Percentiles rank a stretch among this genome's conserved stretches.
Evolutionary conservation across 2,113 vertebrate species (phyloP).

Genomic region (Albula glossodonta): DNA sequence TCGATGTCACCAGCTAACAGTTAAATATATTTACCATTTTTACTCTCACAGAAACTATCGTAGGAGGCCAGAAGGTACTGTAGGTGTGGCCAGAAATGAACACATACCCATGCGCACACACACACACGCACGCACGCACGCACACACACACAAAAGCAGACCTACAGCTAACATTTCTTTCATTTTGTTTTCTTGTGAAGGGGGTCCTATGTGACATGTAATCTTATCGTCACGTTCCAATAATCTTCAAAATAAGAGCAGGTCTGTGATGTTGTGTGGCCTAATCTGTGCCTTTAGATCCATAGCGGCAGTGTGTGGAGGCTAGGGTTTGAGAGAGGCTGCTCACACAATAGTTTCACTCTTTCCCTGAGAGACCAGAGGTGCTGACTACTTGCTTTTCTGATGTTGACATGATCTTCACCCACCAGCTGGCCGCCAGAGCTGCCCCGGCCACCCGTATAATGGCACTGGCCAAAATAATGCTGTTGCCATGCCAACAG

Average conservation of each 20-base stretch:
- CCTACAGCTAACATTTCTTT: too few relatives aligned
- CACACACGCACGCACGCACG: slow-evolving; percentile 8
- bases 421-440: slow-evolving; percentile 62
- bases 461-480: slow-evolving; percentile 74
- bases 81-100: background rate
- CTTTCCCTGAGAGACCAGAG: slow-evolving; percentile 45
- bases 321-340: background rate
- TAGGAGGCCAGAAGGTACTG: background rate
- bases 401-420: slow-evolving; percentile 59
- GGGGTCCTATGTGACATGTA: too few relatives aligned
- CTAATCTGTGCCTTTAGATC: background rate
- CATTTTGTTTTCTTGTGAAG: too few relatives aligned
- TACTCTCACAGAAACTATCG: slow-evolving; percentile 47
- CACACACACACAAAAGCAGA: background rate
- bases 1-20: background rate
- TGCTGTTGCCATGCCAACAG: slow-evolving; percentile 74
- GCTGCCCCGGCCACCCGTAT: slow-evolving; percentile 72
- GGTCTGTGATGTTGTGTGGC: background rate
- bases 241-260: too few relatives aligned
- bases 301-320: background rate
- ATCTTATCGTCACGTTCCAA: too few relatives aligned
- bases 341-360: slow-evolving; percentile 18
- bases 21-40: slow-evolving; percentile 40
- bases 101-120: slow-evolving; percentile 20
- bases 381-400: slow-evolving; percentile 68